A percentile compares a stretch with the other conserved stretches of the same genome.
phyloP scores from a whole-genome alignment of 2,113 vertebrate species.

The Corvus moneduloides region DNA sequence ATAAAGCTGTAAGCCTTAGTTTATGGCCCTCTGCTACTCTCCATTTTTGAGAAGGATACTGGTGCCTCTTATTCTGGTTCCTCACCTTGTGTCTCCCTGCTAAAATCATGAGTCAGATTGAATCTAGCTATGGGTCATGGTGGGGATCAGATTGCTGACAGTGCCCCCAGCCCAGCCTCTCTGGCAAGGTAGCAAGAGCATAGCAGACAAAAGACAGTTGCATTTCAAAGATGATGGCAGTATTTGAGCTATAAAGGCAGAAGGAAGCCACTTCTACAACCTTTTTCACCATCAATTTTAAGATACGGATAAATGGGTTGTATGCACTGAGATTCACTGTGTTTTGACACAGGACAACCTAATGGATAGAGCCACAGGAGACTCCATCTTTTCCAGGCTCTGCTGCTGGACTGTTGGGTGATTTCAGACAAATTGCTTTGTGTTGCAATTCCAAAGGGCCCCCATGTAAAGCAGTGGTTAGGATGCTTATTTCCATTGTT shows the following conservation, averaged over 20 bases:
- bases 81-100: background rate
- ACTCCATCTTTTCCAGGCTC: background rate
- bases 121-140: fast-evolving
- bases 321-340: background rate
- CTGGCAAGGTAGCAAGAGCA: background rate
- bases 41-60: background rate
- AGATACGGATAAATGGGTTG: background rate
- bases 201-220: background rate
- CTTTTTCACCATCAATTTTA: background rate
- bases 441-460: background rate
- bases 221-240: background rate
- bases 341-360: background rate
- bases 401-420: background rate
- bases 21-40: background rate
- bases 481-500: background rate
- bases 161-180: background rate
- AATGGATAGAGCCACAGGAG: background rate
- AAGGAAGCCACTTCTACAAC: background rate
- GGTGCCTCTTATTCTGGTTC: background rate
- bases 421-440: background rate
- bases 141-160: background rate
- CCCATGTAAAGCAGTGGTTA: background rate
- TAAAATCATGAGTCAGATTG: background rate
- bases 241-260: background rate
- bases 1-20: background rate